Evolutionary conservation across 1,140 invertebrate genomes (phyloP).

Genomic region (Drosophila kikkawai): DNA sequence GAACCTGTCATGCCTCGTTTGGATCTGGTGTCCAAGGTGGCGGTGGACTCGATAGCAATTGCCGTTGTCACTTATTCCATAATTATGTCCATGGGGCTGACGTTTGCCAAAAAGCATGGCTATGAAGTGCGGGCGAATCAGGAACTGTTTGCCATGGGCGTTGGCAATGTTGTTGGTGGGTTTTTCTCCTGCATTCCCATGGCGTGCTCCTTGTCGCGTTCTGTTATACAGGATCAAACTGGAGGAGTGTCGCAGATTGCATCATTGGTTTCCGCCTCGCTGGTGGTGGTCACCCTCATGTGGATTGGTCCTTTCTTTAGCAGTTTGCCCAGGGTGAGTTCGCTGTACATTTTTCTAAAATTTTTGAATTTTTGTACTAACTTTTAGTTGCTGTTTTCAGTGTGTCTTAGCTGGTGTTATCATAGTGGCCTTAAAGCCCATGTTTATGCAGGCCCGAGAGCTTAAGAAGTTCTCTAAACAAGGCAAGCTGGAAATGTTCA

Average conservation of each 20-base stretch:
- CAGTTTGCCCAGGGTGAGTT: constrained; percentile 89
- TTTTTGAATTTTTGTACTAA: background rate
- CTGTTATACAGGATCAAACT: constrained; percentile 91
- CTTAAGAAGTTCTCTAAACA: constrained; percentile 90
- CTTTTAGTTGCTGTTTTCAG: constrained; percentile 23
- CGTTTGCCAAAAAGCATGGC: constrained; percentile 94
- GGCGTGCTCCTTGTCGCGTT: constrained; percentile 93
- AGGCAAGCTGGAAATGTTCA: constrained; percentile 92
- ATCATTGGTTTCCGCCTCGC: constrained; percentile 89
- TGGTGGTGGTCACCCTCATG: constrained; percentile 91
- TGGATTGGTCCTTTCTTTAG: constrained; percentile 95
- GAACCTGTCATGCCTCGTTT: constrained; percentile 85
- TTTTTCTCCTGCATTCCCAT: constrained; percentile 95
- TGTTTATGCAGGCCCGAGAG: constrained; percentile 93
- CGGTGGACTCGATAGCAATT: constrained; percentile 88
- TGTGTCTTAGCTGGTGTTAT: constrained; percentile 94
- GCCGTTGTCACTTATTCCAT: constrained; percentile 96
- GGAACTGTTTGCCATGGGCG: constrained; percentile 92
- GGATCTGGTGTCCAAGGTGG: constrained; percentile 85
- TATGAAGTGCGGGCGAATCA: constrained; percentile 96
- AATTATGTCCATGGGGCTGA: constrained; percentile 96
- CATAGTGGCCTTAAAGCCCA: constrained; percentile 95
- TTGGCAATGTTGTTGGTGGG: constrained; percentile 92
- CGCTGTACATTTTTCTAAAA: accelerated
- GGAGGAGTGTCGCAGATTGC: constrained; percentile 93